Base-by-base conservation (phyloP, 2,113 vertebrate species). In the Theristicus caerulescens region DNA sequence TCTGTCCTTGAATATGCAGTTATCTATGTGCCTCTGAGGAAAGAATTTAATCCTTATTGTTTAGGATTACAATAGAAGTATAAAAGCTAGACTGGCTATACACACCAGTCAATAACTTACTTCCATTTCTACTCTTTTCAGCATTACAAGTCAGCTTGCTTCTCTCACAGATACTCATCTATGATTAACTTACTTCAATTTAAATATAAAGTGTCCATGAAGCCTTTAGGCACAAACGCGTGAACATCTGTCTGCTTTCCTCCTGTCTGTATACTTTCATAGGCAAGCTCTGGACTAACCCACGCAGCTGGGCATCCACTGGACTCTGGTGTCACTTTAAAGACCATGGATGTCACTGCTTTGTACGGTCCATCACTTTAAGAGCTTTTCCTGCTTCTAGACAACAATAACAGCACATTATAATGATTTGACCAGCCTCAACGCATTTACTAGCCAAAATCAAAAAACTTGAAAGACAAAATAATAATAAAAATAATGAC, bases 181-280 rank as follows among this genome's bases (percentile, higher is more conserved):
- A 31, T 87, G 81, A 86, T 93, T 78, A 93, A 91, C 69, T 93
- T 74, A 42, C 34, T 91, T 82, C 57, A 76, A 18, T 89, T 95
- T 71, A 84, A 93, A 93, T 79, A 93, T 36, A 52, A 93, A 71
- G 47, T 40, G 61, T 42, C 65, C 66, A 49, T 13, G 14, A 89
- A 91, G 42, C 47, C 83, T 82, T 85, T 29, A 87, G 80, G 65
- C 73, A 78, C 40, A 86, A 66, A 47, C 0, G 1, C 66, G n/a
- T 20, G 26, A 87, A 87, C 82, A 87, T 26, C 55, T 93, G 47
- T 32, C 62, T 47, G 78, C 49, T 52, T 71, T 85, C 29, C 46
- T 84, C 25, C 88, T 82, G 17, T 13, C 7, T 1, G 0, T 22
- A 17, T 5, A 29, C 32, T 59, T 87, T 22, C 31, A 46, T 3